A percentile compares a stretch with the other conserved stretches of the same genome.
Evolutionary conservation across 2,113 vertebrate species (phyloP).

Genomic region (Cyprinodon tularosa): DNA sequence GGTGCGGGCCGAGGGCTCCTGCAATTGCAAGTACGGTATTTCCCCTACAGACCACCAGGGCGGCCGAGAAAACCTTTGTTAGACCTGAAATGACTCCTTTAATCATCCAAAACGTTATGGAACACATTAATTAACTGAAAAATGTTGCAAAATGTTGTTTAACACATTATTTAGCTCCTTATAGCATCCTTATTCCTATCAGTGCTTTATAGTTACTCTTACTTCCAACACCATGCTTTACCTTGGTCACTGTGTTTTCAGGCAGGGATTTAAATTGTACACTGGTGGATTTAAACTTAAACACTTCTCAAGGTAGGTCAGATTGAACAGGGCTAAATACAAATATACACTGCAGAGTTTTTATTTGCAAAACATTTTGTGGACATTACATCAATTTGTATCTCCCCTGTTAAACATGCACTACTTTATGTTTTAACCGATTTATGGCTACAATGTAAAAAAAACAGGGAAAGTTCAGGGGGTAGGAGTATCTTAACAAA

Average conservation of each 20-base stretch:
- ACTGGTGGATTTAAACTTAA: no score
- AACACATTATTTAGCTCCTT: background rate
- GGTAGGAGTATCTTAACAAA: background rate
- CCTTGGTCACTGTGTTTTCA: background rate
- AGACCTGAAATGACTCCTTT: no score
- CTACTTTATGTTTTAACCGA: background rate
- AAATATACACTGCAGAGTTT: background rate
- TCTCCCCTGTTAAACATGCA: background rate
- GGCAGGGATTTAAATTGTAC: background rate
- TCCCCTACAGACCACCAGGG: no score
- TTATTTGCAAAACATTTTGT: no score
- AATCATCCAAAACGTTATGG: no score
- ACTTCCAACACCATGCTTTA: background rate
- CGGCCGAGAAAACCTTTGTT: no score
- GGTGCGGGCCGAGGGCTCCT: no score
- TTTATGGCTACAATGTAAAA: background rate
- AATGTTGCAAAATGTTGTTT: no score
- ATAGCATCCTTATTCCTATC: background rate
- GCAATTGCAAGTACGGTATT: no score
- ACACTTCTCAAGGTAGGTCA: background rate
- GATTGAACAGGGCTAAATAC: background rate
- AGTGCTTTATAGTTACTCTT: background rate
- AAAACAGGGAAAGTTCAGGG: background rate
- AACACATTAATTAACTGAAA: no score
- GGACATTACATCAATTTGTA: no score